phyloP scores from a whole-genome alignment of 2,888 invertebrate species.

The Erebia palarica region DNA sequence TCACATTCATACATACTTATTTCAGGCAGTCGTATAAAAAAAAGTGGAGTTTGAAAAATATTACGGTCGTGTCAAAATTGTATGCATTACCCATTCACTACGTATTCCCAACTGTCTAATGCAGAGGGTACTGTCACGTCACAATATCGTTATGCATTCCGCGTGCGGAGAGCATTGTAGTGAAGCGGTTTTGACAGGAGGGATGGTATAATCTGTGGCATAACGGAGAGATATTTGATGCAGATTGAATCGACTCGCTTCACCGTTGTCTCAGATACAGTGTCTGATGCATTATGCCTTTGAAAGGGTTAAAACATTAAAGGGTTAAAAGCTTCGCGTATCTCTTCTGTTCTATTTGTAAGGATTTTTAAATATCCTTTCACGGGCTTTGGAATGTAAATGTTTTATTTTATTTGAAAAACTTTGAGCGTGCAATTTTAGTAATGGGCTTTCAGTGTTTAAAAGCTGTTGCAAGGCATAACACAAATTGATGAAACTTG shows the following conservation, averaged over 20 bases:
- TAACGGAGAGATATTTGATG: conserved; percentile 44
- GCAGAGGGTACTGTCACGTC: conserved; percentile 42
- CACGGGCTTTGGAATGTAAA: conserved; percentile 44
- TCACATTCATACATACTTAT: no score
- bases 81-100: conserved; percentile 49
- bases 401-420: conserved; percentile 48
- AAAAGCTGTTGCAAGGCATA: neutral
- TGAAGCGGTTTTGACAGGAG: conserved; percentile 49
- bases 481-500: neutral
- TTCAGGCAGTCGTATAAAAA: no score
- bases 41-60: neutral
- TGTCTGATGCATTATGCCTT: conserved; percentile 18
- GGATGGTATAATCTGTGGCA: conserved; percentile 30
- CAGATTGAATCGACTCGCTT: conserved; percentile 37
- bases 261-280: conserved; percentile 31
- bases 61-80: conserved; percentile 46
- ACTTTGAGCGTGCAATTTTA: conserved; percentile 6
- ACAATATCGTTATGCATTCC: conserved; percentile 44
- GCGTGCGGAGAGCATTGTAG: conserved; percentile 37
- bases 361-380: conserved; percentile 25
- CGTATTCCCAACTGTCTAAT: conserved; percentile 43
- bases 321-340: conserved; percentile 14
- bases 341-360: neutral
- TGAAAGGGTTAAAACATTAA: conserved; percentile 33
- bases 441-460: conserved; percentile 13